Percentiles rank a stretch among this genome's conserved stretches.
Evolutionary conservation across 2,113 vertebrate genomes (phyloP).

Genomic region (Nettapus auritus): DNA sequence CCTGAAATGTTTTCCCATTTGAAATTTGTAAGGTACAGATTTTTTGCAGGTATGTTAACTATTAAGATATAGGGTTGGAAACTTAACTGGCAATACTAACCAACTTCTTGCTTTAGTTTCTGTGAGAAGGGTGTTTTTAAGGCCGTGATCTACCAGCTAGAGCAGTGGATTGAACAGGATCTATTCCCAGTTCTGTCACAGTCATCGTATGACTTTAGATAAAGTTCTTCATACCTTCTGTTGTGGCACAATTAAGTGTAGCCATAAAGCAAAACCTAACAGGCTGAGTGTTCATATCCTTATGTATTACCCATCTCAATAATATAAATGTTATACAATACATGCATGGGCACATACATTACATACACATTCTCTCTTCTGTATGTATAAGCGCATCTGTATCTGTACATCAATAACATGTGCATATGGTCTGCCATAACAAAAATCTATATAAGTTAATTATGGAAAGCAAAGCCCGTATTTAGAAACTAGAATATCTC

Average conservation of each 20-base stretch:
- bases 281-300: neutral
- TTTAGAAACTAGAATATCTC: neutral
- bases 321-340: neutral
- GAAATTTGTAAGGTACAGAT: neutral
- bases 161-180: neutral
- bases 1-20: neutral
- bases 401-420: neutral
- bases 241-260: neutral
- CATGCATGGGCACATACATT: accelerated
- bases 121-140: neutral
- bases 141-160: neutral
- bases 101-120: neutral
- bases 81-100: neutral
- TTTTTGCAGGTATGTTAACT: neutral
- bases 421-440: neutral
- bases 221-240: neutral
- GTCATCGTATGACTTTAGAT: neutral
- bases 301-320: neutral
- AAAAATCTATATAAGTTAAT: neutral
- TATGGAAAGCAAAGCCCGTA: neutral
- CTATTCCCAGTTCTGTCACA: neutral
- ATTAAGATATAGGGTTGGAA: neutral
- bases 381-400: neutral
- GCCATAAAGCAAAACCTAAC: neutral
- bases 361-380: neutral